These are phyloP conservation scores for Reticulitermes speratus DNA, from an alignment of 1,140 invertebrate genomes.

Conservation along the genomic window DNA sequence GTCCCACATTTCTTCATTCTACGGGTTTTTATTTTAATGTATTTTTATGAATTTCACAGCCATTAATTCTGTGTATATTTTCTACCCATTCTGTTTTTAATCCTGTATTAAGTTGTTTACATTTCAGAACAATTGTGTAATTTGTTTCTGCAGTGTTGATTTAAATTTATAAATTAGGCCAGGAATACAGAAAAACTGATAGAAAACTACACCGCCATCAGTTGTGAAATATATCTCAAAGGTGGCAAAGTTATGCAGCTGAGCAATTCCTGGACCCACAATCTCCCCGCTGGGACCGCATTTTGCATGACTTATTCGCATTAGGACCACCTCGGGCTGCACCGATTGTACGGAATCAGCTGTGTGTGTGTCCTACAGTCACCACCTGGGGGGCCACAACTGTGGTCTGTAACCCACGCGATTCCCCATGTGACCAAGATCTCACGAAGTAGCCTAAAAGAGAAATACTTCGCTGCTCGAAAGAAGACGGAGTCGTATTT, in stretches of 20 bases:
- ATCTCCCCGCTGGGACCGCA: background rate
- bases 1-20: no score
- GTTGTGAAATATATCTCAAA: no score
- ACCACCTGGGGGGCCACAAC: background rate
- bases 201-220: no score
- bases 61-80: no score
- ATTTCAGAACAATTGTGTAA: no score
- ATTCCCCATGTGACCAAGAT: background rate
- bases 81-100: no score
- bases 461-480: background rate
- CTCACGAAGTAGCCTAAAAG: background rate
- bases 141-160: no score
- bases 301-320: constrained; percentile 6
- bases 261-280: background rate
- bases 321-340: constrained; percentile 21
- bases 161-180: no score
- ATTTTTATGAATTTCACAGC: no score
- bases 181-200: no score
- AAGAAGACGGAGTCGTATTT: background rate
- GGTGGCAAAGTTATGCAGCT: background rate
- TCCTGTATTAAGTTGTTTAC: no score
- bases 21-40: no score
- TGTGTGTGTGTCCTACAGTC: background rate
- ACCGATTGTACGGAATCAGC: constrained; percentile 3
- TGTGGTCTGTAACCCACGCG: background rate